A percentile compares a stretch with the other conserved stretches of the same genome.
phyloP scores from a whole-genome alignment of 1,140 invertebrate species.

The Saccostrea glomerata region DNA sequence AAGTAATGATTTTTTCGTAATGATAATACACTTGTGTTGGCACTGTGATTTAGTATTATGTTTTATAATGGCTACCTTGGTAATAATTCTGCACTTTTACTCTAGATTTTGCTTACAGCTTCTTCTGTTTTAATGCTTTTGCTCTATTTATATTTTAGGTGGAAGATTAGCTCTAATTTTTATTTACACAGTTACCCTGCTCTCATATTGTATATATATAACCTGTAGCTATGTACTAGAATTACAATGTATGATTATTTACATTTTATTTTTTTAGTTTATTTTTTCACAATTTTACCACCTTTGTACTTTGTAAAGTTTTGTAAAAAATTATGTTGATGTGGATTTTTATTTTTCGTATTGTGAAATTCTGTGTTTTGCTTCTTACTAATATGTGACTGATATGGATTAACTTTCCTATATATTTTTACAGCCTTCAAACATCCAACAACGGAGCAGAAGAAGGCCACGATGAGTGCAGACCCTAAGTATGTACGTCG shows the following conservation, averaged over 20 bases:
- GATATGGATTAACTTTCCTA: neutral
- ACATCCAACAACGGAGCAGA: slow-evolving; percentile 71
- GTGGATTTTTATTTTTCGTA: neutral
- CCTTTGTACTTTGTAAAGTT: neutral
- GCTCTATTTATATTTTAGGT: neutral
- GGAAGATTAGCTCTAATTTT: neutral
- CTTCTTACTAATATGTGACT: neutral
- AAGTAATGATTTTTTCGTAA: neutral
- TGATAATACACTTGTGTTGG: neutral
- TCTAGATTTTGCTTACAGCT: neutral
- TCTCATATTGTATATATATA: neutral
- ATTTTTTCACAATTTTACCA: neutral
- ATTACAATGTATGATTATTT: neutral
- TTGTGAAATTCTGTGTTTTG: neutral
- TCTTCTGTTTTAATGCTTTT: neutral
- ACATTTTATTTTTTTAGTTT: neutral
- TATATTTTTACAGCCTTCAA: slow-evolving; percentile 68
- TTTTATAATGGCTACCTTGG: neutral
- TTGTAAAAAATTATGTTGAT: neutral
- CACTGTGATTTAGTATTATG: neutral
- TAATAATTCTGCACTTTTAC: neutral
- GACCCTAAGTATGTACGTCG: slow-evolving; percentile 67
- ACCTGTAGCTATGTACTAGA: neutral
- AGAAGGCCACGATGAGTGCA: slow-evolving; percentile 51
- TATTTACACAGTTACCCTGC: neutral